These are phyloP conservation scores for Gymnodraco acuticeps DNA, from an alignment of 2,797 vertebrate genomes.

Conservation along the genomic window DNA sequence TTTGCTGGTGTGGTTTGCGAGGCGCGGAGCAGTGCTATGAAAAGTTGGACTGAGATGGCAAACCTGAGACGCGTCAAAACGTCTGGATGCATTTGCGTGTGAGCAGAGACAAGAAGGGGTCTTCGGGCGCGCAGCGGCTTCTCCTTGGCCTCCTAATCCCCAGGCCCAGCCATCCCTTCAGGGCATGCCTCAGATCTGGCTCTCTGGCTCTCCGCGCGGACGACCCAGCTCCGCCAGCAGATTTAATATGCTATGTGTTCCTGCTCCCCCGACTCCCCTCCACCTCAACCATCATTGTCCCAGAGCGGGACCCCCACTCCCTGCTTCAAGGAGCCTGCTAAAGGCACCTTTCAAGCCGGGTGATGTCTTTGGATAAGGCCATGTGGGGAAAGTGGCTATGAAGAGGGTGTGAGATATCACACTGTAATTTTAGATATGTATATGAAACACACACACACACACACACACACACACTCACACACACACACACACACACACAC, in stretches of 20 bases:
- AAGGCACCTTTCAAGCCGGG: slow-evolving; percentile 87
- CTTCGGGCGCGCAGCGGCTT: slow-evolving; percentile 90
- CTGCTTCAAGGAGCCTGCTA: slow-evolving; percentile 92
- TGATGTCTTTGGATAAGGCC: slow-evolving; percentile 81
- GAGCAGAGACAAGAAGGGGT: slow-evolving; percentile 95
- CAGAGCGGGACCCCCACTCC: slow-evolving; percentile 85
- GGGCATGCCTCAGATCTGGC: slow-evolving; percentile 99
- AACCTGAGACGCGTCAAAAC: slow-evolving; percentile 93
- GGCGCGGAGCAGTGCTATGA: slow-evolving; percentile 85
- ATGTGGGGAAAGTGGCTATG: slow-evolving; percentile 36
- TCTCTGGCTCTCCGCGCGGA: slow-evolving; percentile 79
- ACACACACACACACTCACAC: not conserved
- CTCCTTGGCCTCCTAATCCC: slow-evolving; percentile 97
- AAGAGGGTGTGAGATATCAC: slow-evolving; percentile 53
- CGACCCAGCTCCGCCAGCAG: slow-evolving; percentile 89
- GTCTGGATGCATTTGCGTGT: slow-evolving; percentile 96
- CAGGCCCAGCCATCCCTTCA: slow-evolving; percentile 99
- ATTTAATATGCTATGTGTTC: slow-evolving; percentile 99
- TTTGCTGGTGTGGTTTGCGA: slow-evolving; percentile 35
- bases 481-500: not conserved
- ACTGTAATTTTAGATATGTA: slow-evolving; percentile 75
- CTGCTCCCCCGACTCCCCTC: slow-evolving; percentile 89
- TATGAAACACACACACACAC: slow-evolving; percentile 34
- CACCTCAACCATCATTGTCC: slow-evolving; percentile 91
- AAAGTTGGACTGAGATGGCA: slow-evolving; percentile 88